Base-by-base conservation (phyloP, 2,888 invertebrate species). In the Epinotia bilunana region DNA sequence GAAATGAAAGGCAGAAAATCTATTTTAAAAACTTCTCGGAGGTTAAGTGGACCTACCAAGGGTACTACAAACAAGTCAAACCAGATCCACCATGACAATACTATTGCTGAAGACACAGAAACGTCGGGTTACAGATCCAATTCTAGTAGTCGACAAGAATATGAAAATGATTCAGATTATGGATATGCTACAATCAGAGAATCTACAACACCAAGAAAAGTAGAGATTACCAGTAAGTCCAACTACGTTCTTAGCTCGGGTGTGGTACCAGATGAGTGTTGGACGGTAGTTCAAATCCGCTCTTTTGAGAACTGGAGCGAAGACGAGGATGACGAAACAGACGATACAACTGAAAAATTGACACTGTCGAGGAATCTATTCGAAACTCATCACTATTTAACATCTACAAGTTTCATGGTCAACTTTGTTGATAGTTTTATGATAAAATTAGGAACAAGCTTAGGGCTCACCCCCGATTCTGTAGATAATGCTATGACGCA, bases 361-460 rank as follows among this genome's bases (percentile, higher is more conserved):
- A 89, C 91, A 5, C 78, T 87, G 58, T 83, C 84, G n/a, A 84
- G 87, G 73, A 90, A 89, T 78, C 85, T 93, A 76, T 94, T 88
- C 78, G 94, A 94, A 81, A 92, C 87, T 58, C 84, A 89, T 78
- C 90, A 94, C 61, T 96, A 95, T 82, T 89, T 97, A 0, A 96
- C 95, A 82, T 97, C 97, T 0, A 86, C 91, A 55, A 93, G 91
- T 64, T 97, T 97, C 82, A 96, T 96, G 95, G 91, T 93, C 55
- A 95, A 96, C 82, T 97, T 97, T 83, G 95, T 95, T 3, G 94
- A 95, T 78, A 86, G 96, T 49, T 96, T 97, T 81, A 95, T 95
- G 64, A 90, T 95, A 58, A 94, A 95, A 67, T 84, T 97, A 65
- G 96, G 95, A 0, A 83, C 88, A 0, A 91, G 94, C 33, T 83